phyloP scores from a whole-genome alignment of 2,113 vertebrate species.

The Gavia stellata region DNA sequence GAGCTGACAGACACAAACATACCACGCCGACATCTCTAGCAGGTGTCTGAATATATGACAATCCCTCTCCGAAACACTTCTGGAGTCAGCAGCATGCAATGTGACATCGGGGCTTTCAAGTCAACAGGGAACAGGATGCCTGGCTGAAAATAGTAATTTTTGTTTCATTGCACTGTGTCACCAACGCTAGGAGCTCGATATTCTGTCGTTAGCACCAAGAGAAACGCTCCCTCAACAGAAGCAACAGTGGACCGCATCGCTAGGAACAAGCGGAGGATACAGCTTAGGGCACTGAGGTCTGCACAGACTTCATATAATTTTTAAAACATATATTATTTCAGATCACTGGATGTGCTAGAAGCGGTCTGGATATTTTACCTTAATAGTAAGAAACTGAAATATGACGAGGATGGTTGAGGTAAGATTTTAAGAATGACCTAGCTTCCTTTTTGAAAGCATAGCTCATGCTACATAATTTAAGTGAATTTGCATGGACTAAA shows the following conservation, averaged over 20 bases:
- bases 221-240: background rate
- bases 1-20: background rate
- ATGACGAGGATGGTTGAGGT: rapidly evolving
- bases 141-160: background rate
- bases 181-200: background rate
- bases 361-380: rapidly evolving
- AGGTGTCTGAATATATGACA: background rate
- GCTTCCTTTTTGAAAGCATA: background rate
- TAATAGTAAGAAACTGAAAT: background rate
- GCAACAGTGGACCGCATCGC: rapidly evolving
- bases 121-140: background rate
- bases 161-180: background rate
- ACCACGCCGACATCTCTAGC: background rate
- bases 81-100: background rate
- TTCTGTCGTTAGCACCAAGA: background rate
- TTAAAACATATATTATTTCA: background rate
- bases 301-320: rapidly evolving
- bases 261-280: background rate
- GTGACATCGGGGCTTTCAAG: background rate
- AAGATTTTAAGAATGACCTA: background rate
- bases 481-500: background rate
- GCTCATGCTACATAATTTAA: background rate
- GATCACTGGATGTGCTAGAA: background rate
- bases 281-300: background rate
- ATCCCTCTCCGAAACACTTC: background rate